Conservation (phyloP, 2,113 vertebrate genomes). For the Oostethus manadensis region DNA sequence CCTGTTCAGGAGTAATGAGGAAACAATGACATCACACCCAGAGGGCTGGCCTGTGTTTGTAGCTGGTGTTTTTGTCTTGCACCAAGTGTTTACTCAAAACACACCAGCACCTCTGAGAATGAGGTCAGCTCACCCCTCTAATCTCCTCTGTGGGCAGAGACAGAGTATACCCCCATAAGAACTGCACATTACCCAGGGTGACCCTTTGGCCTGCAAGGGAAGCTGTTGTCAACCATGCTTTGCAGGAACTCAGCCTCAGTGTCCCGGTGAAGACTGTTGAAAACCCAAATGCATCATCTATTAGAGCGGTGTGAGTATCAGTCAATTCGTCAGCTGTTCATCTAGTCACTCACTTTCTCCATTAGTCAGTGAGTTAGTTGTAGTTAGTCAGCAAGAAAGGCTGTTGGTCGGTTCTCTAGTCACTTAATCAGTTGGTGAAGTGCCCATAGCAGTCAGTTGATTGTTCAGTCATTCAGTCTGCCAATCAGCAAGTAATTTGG, state of each 20-base stretch:
- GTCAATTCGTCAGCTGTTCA: too few relatives aligned
- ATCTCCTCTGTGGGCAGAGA: slow-evolving; percentile 50
- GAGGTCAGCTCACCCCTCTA: slow-evolving; percentile 56
- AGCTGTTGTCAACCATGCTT: slow-evolving; percentile 52
- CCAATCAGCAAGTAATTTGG: neutral
- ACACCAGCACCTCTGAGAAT: slow-evolving; percentile 53
- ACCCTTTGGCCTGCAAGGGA: slow-evolving; percentile 54
- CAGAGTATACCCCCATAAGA: slow-evolving; percentile 37
- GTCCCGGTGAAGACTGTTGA: slow-evolving; percentile 34
- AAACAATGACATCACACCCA: slow-evolving; percentile 52
- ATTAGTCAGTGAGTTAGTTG: neutral
- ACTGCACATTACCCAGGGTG: slow-evolving; percentile 52
- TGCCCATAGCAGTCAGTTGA: neutral
- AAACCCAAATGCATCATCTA: neutral
- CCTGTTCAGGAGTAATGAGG: slow-evolving; percentile 53
- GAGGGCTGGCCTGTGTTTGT: slow-evolving; percentile 48
- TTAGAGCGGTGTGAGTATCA: neutral
- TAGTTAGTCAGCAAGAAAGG: too few relatives aligned
- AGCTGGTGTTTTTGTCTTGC: slow-evolving; percentile 61
- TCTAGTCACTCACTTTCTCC: too few relatives aligned
- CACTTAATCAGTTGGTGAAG: neutral
- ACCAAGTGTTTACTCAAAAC: slow-evolving; percentile 68
- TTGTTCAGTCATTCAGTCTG: too few relatives aligned
- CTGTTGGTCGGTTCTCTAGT: neutral
- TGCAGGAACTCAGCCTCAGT: slow-evolving; percentile 25